phyloP scores from a whole-genome alignment of 2,888 invertebrate species.

The Caenorhabditis wallacei region DNA sequence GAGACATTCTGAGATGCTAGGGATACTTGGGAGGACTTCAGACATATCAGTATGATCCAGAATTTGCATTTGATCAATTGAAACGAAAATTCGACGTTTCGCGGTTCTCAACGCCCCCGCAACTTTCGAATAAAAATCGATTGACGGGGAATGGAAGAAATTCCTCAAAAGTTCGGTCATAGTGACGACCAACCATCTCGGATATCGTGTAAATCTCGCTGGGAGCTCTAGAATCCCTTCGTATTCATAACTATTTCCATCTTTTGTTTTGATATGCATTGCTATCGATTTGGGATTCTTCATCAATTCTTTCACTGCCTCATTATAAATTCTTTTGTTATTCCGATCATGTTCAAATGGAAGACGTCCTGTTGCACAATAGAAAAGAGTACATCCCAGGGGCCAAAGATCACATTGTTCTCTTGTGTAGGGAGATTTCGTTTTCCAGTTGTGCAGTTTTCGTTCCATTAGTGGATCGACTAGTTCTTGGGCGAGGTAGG shows the following conservation, averaged over 20 bases:
- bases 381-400: slow-evolving; percentile 68
- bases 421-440: slow-evolving; percentile 48
- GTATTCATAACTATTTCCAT: slow-evolving; percentile 27
- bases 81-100: slow-evolving; percentile 34
- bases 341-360: slow-evolving; percentile 48
- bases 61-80: slow-evolving; percentile 51
- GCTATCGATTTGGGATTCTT: slow-evolving; percentile 49
- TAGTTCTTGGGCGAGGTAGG: slow-evolving; percentile 54
- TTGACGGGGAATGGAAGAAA: slow-evolving; percentile 65
- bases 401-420: slow-evolving; percentile 70
- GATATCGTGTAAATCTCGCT: slow-evolving; percentile 33
- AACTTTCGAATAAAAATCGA: slow-evolving; percentile 50
- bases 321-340: slow-evolving; percentile 38
- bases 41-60: slow-evolving; percentile 60
- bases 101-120: slow-evolving; percentile 38
- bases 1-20: slow-evolving; percentile 47
- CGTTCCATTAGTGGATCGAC: slow-evolving; percentile 21
- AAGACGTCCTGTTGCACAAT: slow-evolving; percentile 61
- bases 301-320: neutral
- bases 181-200: slow-evolving; percentile 59
- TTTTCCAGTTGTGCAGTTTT: slow-evolving; percentile 57
- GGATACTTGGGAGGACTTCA: slow-evolving; percentile 36
- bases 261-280: slow-evolving; percentile 26
- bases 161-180: slow-evolving; percentile 56
- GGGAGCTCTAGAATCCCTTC: slow-evolving; percentile 49